Evolutionary conservation across 2,113 vertebrate species (phyloP).

Genomic region (Miniopterus natalensis): DNA sequence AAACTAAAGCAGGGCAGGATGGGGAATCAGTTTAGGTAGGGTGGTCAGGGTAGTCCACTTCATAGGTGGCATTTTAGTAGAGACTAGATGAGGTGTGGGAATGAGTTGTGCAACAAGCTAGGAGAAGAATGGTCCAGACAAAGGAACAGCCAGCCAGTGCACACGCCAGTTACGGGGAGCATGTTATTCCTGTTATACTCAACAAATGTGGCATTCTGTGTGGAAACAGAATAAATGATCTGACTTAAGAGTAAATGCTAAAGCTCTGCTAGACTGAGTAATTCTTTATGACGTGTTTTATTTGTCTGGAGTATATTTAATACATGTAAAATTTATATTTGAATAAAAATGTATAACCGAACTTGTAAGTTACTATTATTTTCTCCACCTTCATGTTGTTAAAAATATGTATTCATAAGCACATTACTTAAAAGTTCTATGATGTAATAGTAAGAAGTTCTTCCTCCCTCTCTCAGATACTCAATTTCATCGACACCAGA

Average conservation of each 20-base stretch:
- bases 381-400: neutral
- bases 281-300: neutral
- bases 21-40: neutral
- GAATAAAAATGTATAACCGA: neutral
- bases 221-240: neutral
- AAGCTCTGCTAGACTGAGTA: neutral
- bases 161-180: accelerated
- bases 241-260: neutral
- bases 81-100: neutral
- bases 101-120: neutral
- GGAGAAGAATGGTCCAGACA: neutral
- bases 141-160: neutral
- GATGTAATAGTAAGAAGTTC: neutral
- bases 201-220: neutral
- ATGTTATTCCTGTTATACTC: accelerated
- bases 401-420: neutral
- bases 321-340: slow-evolving; percentile 22
- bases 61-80: neutral
- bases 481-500: slow-evolving; percentile 89
- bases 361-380: neutral
- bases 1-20: neutral
- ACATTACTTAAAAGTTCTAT: neutral
- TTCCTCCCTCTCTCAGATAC: slow-evolving; percentile 86
- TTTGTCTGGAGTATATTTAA: slow-evolving; percentile 36
- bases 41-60: neutral